These are phyloP conservation scores for Emmelina monodactyla DNA, from an alignment of 2,888 invertebrate species.

Conservation along the genomic window DNA sequence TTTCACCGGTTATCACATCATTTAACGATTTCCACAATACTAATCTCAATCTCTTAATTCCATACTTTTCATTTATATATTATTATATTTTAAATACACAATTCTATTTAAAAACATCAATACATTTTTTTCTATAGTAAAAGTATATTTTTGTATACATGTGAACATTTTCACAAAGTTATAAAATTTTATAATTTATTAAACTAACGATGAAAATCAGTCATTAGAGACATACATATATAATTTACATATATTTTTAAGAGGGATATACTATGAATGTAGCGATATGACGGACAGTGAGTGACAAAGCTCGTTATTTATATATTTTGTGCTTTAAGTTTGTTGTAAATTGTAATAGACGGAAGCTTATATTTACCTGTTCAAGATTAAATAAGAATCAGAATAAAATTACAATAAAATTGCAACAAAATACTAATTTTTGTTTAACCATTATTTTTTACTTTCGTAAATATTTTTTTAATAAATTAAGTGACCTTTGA, in stretches of 20 bases:
- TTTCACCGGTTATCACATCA: not conserved
- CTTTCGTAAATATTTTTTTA: too few relatives aligned
- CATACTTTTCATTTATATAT: not conserved
- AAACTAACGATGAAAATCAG: slow-evolving; percentile 57
- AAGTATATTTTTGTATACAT: slow-evolving; percentile 38
- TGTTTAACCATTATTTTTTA: too few relatives aligned
- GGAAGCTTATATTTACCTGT: too few relatives aligned
- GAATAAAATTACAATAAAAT: too few relatives aligned
- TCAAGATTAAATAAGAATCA: too few relatives aligned
- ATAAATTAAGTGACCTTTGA: too few relatives aligned
- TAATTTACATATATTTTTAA: not conserved
- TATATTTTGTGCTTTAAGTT: too few relatives aligned
- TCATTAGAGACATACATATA: slow-evolving; percentile 36
- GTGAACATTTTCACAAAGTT: slow-evolving; percentile 33
- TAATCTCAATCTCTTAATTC: slow-evolving; percentile 4
- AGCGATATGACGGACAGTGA: slow-evolving; percentile 27
- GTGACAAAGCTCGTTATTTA: slow-evolving; percentile 41
- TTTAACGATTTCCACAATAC: slow-evolving; percentile 1
- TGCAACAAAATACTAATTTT: too few relatives aligned
- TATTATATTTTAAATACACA: slow-evolving; percentile 1
- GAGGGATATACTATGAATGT: slow-evolving; percentile 23
- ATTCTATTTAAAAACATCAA: slow-evolving; percentile 28
- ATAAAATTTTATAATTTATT: slow-evolving; percentile 38
- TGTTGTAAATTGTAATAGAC: too few relatives aligned
- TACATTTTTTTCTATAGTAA: slow-evolving; percentile 27